A percentile compares a stretch with the other conserved stretches of the same genome.
phyloP scores from a whole-genome alignment of 2,888 invertebrate species.

The Aquatica leii region DNA sequence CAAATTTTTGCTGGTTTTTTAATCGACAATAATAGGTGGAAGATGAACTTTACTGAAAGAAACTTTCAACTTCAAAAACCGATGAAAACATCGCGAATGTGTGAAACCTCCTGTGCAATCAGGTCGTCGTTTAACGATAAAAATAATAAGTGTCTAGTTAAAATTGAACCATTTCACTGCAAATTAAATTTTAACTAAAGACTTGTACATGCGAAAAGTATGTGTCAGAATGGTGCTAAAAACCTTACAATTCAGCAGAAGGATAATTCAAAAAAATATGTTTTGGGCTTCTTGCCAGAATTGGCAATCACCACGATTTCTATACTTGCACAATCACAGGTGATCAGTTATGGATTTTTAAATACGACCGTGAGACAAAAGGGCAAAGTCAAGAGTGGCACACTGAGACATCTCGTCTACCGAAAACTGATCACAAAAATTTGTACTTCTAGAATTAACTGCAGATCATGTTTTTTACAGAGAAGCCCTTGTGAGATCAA shows the following conservation, averaged over 20 bases:
- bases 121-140: background rate
- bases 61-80: no score
- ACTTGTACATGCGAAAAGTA: background rate
- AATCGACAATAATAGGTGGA: background rate
- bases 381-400: background rate
- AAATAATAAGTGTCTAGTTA: background rate
- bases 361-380: background rate
- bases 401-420: no score
- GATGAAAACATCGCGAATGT: background rate
- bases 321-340: background rate
- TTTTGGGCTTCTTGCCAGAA: background rate
- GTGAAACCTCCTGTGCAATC: background rate
- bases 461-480: slow-evolving; percentile 7
- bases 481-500: background rate
- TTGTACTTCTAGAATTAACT: no score
- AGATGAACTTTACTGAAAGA: background rate
- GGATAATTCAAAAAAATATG: background rate
- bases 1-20: background rate
- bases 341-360: background rate
- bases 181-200: background rate
- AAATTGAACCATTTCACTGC: background rate
- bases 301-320: background rate
- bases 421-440: no score
- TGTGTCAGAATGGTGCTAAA: background rate
- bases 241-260: background rate